Conservation (phyloP, 2,888 invertebrate genomes). For the Hoplodrina ambigua region DNA sequence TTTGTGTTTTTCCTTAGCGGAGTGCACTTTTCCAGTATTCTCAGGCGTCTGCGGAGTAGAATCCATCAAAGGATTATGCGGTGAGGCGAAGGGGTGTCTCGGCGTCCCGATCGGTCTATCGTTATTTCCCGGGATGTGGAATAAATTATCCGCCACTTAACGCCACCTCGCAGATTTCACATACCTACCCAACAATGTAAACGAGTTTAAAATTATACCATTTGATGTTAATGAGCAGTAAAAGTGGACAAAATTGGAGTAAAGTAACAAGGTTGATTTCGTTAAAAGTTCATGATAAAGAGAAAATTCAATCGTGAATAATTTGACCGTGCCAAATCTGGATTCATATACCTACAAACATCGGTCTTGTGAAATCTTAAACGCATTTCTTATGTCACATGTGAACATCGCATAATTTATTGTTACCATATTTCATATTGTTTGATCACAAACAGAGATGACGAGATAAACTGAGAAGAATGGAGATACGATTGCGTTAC, state of each 20-base stretch:
- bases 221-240: slow-evolving; percentile 46
- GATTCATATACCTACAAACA: slow-evolving; percentile 17
- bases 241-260: slow-evolving; percentile 35
- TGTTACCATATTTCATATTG: slow-evolving; percentile 37
- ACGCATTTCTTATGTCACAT: slow-evolving; percentile 34
- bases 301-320: slow-evolving; percentile 28
- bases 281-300: slow-evolving; percentile 25
- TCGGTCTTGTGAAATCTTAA: slow-evolving; percentile 28
- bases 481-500: slow-evolving; percentile 37
- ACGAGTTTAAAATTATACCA: slow-evolving; percentile 56
- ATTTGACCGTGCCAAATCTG: slow-evolving; percentile 12
- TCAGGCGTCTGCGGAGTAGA: slow-evolving; percentile 75
- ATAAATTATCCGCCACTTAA: slow-evolving; percentile 88
- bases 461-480: slow-evolving; percentile 48
- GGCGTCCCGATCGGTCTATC: slow-evolving; percentile 81
- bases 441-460: slow-evolving; percentile 49
- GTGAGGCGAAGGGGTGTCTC: slow-evolving; percentile 69
- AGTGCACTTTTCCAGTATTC: slow-evolving; percentile 84
- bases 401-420: slow-evolving; percentile 21
- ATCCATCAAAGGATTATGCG: slow-evolving; percentile 89
- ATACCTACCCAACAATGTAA: slow-evolving; percentile 53
- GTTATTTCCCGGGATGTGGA: slow-evolving; percentile 83
- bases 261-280: slow-evolving; percentile 40
- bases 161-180: slow-evolving; percentile 76
- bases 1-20: slow-evolving; percentile 73